Evolutionary conservation across 2,113 vertebrate species (phyloP), one percentile per base, ranked within the genome.

Genomic region (Delphinus delphis): DNA sequence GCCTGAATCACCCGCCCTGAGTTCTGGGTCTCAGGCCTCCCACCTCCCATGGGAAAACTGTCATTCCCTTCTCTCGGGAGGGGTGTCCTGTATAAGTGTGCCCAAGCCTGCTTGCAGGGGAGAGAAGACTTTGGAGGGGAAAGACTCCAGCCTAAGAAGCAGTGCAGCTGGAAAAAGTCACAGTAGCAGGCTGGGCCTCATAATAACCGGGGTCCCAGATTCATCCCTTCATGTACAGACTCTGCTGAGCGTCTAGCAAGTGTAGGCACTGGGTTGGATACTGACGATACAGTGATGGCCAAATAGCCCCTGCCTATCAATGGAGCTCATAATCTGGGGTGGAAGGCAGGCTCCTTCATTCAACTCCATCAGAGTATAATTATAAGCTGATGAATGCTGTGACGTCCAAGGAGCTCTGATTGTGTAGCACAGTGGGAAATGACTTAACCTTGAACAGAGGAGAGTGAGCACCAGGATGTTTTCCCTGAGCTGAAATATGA

Each of bases 241-340:
- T 55, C n/a, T 50, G 8, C 2, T 11, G 31, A 68, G 25, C 0
- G 1, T 18, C 38, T 3, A 17, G 62, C 26, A 0, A 5, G 17
- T 18, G 31, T 23, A 15, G n/a, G 65, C 63, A 21, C n/a, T 14
- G 50, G 82, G 33, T 28, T 28, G 38, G 15, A 31, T 25, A 50
- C 17, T 20, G 53, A 62, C 6, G 55, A 21, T 9, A 7, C 9
- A 12, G 0, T 1, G 4, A 74, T 55, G 33, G 62, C 86, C 41
- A 53, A 50, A 82, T 2, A 74, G 31, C 28, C 63, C 25, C 55
- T 26, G 18, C 58, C 71, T 47, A 53, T 55, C 31, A 79, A 33
- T 7, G 6, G 62, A 15, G 18, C 28, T 60, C n/a, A 11, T 20
- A 13, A 15, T 8, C 62, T 58, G 55, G 82, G 58, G 44, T 0